These are phyloP conservation scores for Panthera tigris DNA, from an alignment of 2,113 vertebrate species.

Conservation along the genomic window DNA sequence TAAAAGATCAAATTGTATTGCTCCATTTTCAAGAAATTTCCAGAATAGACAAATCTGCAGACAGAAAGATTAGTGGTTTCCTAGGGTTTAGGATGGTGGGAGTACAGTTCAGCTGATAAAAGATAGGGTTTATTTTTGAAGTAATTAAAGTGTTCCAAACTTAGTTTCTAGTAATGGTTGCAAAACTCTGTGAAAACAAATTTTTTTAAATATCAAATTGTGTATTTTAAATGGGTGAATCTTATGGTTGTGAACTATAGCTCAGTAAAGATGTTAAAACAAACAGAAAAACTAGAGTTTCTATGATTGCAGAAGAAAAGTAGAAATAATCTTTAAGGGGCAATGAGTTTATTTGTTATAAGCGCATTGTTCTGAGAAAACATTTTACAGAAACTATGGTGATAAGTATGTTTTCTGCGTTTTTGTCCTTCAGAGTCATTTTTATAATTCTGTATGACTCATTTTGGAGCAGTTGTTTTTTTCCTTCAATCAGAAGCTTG, in stretches of 20 bases:
- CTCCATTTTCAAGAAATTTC: neutral
- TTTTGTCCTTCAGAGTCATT: neutral
- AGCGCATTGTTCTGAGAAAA: neutral
- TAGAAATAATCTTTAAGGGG: neutral
- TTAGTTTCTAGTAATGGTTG: neutral
- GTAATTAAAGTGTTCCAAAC: neutral
- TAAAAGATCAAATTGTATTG: neutral
- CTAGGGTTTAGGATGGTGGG: neutral
- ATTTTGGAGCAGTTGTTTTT: neutral
- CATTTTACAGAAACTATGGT: neutral
- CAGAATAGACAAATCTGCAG: neutral
- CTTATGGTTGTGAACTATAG: neutral
- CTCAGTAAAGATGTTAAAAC: neutral
- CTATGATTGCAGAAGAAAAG: neutral
- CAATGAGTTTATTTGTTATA: neutral
- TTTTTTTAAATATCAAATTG: neutral
- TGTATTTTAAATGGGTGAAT: neutral
- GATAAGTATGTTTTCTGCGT: neutral
- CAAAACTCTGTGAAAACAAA: neutral
- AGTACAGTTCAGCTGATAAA: neutral
- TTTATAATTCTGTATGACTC: neutral
- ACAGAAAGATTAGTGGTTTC: neutral
- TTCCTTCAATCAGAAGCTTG: neutral
- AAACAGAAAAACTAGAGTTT: neutral
- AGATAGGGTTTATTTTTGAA: neutral